Evolutionary conservation across 2,113 vertebrate genomes (phyloP).

Genomic region (Xiphophorus hellerii): DNA sequence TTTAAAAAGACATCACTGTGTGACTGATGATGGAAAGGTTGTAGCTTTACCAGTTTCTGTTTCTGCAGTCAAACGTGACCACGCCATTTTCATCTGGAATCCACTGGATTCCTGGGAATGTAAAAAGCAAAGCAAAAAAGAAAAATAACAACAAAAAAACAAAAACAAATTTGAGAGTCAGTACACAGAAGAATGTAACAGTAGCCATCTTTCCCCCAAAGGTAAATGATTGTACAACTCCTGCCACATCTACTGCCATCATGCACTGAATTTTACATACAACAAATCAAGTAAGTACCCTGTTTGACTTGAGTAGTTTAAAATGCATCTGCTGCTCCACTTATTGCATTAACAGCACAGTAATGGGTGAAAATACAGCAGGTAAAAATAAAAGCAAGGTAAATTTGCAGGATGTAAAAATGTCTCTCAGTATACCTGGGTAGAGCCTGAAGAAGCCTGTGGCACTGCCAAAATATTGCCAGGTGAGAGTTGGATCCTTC

Average conservation of each 20-base stretch:
- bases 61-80: conserved; percentile 92
- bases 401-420: background rate
- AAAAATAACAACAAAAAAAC: background rate
- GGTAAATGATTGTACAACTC: conserved; percentile 34
- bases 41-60: conserved; percentile 89
- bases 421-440: conserved; percentile 80
- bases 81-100: conserved; percentile 94
- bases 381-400: background rate
- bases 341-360: conserved; percentile 1
- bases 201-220: conserved; percentile 8
- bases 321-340: background rate
- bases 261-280: background rate
- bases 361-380: background rate
- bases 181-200: conserved; percentile 11
- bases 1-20: background rate
- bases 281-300: no score
- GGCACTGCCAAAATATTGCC: conserved; percentile 98
- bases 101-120: conserved; percentile 90
- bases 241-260: background rate
- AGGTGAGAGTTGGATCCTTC: conserved; percentile 92
- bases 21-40: background rate
- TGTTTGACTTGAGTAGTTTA: background rate
- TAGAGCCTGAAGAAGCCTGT: conserved; percentile 97
- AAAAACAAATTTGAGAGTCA: conserved; percentile 14
- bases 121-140: conserved; percentile 1